Conservation (phyloP, 2,888 invertebrate genomes). For the Octonoba sinensis region DNA sequence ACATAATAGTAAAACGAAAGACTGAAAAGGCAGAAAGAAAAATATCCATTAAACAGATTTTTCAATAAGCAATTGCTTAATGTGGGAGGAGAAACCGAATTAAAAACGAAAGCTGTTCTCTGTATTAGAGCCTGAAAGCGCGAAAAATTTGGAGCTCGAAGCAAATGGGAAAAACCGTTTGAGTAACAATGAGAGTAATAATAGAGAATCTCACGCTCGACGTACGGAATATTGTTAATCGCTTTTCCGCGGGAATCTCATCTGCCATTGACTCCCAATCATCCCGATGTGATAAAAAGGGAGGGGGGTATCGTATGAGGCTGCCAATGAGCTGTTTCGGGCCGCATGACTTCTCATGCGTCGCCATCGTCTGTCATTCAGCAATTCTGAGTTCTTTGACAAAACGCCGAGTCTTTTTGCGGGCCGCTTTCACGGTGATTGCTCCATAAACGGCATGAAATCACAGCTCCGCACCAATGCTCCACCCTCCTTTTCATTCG, state of each 20-base stretch:
- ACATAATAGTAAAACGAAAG: no score
- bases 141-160: no score
- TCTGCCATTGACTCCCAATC: slow-evolving; percentile 22
- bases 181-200: slow-evolving; percentile 20
- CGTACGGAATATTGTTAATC: slow-evolving; percentile 44
- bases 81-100: no score
- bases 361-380: slow-evolving; percentile 31
- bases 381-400: background rate
- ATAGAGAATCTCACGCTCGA: slow-evolving; percentile 51
- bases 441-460: slow-evolving; percentile 55
- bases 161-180: slow-evolving; percentile 19
- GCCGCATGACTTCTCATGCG: slow-evolving; percentile 39
- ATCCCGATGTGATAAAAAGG: slow-evolving; percentile 2
- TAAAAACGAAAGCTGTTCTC: no score
- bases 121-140: no score
- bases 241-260: slow-evolving; percentile 36
- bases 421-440: slow-evolving; percentile 45
- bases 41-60: no score
- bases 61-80: no score
- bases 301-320: slow-evolving; percentile 17
- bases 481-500: slow-evolving; percentile 2
- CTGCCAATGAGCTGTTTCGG: slow-evolving; percentile 47
- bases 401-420: slow-evolving; percentile 7
- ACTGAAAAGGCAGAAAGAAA: no score
- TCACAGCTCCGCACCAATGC: slow-evolving; percentile 51